Conservation (phyloP, 2,888 invertebrate species). For the Archips xylosteana region DNA sequence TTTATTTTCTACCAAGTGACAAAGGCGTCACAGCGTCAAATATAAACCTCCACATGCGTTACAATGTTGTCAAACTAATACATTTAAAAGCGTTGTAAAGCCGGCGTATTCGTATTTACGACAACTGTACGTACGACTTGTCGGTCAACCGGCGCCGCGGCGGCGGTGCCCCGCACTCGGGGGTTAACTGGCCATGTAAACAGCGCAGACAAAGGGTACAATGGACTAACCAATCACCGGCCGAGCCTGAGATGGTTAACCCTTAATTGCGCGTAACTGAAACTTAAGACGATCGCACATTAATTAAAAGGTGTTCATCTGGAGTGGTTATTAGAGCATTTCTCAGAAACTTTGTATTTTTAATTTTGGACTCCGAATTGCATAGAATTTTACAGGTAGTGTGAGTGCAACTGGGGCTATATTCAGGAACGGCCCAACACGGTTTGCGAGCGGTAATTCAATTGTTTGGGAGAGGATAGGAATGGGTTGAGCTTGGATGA, state of each 20-base stretch:
- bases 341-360: too few species aligned
- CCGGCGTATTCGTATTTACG: slow-evolving; percentile 7
- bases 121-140: slow-evolving; percentile 14
- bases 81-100: slow-evolving; percentile 24
- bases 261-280: slow-evolving; percentile 6
- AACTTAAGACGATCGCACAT: not conserved
- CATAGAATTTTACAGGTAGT: too few species aligned
- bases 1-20: too few species aligned
- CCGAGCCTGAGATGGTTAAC: not conserved
- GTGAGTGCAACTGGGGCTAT: too few species aligned
- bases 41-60: not conserved
- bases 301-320: not conserved
- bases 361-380: too few species aligned
- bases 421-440: too few species aligned
- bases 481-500: too few species aligned
- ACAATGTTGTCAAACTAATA: slow-evolving; percentile 18
- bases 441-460: too few species aligned
- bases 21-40: not conserved
- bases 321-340: not conserved
- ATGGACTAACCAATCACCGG: slow-evolving; percentile 20
- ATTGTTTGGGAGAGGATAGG: too few species aligned
- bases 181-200: slow-evolving; percentile 27
- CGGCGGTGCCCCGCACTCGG: slow-evolving; percentile 21
- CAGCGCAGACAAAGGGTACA: slow-evolving; percentile 22
- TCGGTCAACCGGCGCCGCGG: slow-evolving; percentile 27